Evolutionary conservation across 2,113 vertebrate genomes (phyloP).

Genomic region (Rhegmatorhina hoffmannsi): DNA sequence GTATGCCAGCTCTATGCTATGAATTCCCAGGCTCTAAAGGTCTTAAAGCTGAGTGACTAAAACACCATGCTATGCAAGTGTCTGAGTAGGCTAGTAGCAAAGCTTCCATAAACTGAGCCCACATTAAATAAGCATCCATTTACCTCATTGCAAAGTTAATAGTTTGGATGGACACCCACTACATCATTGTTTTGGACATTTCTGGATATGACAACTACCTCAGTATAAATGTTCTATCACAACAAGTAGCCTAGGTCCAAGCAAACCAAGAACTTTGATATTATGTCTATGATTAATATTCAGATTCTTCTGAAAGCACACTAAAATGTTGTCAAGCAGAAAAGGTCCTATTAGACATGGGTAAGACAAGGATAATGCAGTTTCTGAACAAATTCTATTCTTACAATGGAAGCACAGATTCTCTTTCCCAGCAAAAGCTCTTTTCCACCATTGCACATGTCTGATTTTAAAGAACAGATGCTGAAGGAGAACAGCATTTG

Average conservation of each 20-base stretch:
- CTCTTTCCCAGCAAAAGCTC: background rate
- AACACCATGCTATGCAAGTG: background rate
- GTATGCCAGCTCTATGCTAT: background rate
- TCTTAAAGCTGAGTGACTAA: background rate
- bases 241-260: background rate
- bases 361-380: no score
- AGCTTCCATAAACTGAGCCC: background rate
- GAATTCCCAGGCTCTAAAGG: background rate
- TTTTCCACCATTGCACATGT: background rate
- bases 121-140: background rate
- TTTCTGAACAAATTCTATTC: background rate
- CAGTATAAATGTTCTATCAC: background rate
- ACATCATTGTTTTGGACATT: background rate
- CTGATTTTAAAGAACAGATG: background rate
- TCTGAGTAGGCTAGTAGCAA: accelerated
- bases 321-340: background rate
- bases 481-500: background rate
- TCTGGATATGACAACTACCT: background rate
- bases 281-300: background rate
- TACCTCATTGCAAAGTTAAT: background rate
- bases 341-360: background rate
- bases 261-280: background rate
- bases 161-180: background rate
- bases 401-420: background rate
- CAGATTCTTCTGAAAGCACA: background rate